Base-by-base conservation (phyloP, 2,797 vertebrate species). In the Fistularia commersonii region DNA sequence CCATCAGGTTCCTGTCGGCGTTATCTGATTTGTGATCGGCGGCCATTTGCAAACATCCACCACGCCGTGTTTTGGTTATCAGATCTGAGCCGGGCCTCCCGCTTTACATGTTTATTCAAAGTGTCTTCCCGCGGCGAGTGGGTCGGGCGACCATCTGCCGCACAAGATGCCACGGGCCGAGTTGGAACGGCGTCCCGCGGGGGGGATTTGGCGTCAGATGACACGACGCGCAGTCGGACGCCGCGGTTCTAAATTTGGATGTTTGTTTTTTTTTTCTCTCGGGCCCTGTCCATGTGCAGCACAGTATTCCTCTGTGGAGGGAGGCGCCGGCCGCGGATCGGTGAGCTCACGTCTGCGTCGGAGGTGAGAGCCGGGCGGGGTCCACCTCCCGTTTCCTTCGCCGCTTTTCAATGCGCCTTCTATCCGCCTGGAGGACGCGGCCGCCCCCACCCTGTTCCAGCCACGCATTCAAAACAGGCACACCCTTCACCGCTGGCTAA, bases 331-430 rank as follows among this genome's bases (percentile, higher is more conserved):
- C 37, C n/a, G 48, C 43, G 12, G 61, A 70, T 69, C 61, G 69
- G 64, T 85, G 79, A 85, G 77, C 78, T 81, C 46, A 82, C 51
- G 69, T 79, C 75, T 76, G 64, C 64, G 59, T 71, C 51, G 62
- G 47, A 65, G 36, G 23, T 14, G 53, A 63, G 56, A 7, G 8
- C 57, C 68, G 10, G 36, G 36, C 57, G 54, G 54, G 65, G 68
- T 67, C 51, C 6, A 15, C 69, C 69, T 62, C 73, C 56, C n/a
- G n/a, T n/a, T 69, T 32, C 70, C 60, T 48, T 78, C 61, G 41
- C 34, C 63, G 32, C 67, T 63, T 74, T 72, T 90, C 81, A 90
- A 90, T 88, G 89, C 45, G 53, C 57, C 83, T 79, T 89, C 91
- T 84, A 89, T 89, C 85, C 75, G 83, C 77, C 81, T 81, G 79